Conservation (phyloP, 1,140 invertebrate species). For the Drosophila funebris region DNA sequence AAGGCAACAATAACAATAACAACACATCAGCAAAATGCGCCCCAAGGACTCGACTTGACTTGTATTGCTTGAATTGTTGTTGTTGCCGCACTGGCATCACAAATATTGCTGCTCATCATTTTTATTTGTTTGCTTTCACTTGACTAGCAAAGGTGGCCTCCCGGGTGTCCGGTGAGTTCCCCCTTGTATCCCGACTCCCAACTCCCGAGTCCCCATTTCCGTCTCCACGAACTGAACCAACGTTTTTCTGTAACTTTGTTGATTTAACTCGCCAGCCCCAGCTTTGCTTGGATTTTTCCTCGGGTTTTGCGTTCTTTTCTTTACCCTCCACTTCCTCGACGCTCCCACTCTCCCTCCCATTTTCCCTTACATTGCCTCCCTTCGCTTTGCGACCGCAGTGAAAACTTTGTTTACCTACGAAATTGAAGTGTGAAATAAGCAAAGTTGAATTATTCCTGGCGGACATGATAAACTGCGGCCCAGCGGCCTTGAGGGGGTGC, state of each 20-base stretch:
- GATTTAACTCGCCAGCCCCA: slow-evolving; percentile 53
- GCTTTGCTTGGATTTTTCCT: slow-evolving; percentile 29
- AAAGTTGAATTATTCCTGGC: slow-evolving; percentile 83
- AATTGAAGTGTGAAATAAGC: slow-evolving; percentile 82
- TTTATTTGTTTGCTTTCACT: slow-evolving; percentile 79
- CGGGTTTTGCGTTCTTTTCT: slow-evolving; percentile 42
- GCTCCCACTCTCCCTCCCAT: slow-evolving; percentile 3
- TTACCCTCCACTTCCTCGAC: too few relatives aligned
- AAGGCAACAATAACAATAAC: slow-evolving; percentile 36
- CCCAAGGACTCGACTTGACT: slow-evolving; percentile 57
- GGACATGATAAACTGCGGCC: slow-evolving; percentile 81
- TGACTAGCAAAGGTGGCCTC: slow-evolving; percentile 49
- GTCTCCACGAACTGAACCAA: background rate
- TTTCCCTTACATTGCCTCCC: background rate
- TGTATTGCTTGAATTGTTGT: slow-evolving; percentile 18
- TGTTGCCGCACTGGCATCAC: slow-evolving; percentile 39
- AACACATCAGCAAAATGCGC: slow-evolving; percentile 58
- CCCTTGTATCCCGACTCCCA: background rate
- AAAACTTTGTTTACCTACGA: slow-evolving; percentile 80
- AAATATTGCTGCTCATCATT: slow-evolving; percentile 78
- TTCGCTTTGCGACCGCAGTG: background rate
- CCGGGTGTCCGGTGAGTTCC: slow-evolving; percentile 25
- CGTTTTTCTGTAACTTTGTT: slow-evolving; percentile 46
- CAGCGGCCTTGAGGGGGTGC: slow-evolving; percentile 20
- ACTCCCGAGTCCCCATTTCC: background rate